Base-by-base conservation (phyloP, 92 coral and sea anemone genomes). In the Hydrozoanthus gracilis region DNA sequence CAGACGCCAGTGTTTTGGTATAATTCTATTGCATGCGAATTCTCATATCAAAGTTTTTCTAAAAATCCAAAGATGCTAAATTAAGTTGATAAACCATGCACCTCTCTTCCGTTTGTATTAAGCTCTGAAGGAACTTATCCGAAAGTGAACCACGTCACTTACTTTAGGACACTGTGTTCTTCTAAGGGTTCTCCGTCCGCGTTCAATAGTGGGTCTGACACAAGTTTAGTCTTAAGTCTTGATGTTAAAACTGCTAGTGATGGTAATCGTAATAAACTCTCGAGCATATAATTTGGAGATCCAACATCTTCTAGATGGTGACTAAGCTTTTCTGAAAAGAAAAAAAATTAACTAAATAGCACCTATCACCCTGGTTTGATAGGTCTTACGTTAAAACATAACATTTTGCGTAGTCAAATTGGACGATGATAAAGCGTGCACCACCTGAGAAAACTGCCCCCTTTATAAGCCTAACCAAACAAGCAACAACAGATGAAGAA, bases 151-250 rank as follows among this genome's bases (percentile, higher is more conserved):
- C 3, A n/a, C n/a, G 44, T 49, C 54, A 58, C 60, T 27, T 47
- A 80, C 85, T 44, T 80, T n/a, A 80, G 48, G 49, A 50, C 49
- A 64, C 10, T 12, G 47, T 64, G 73, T 80, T 80, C 74, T 12
- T 60, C 49, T 13, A 80, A 49, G 5, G 73, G 49, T 3, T 80
- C 47, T 11, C 85, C 85, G 13, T 80, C 85, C 1, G 61, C 48
- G 51, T 80, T 67, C 8, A 80, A 16, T 14, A 80, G 48, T 11
- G 85, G 85, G 44, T 80, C 85, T 49, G 85, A 48, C 60, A 80
- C 85, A 49, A 80, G 61, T 17, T 80, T 80, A 61, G 85, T 80
- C 0, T 58, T 65, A 35, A 80, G 85, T 80, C 85, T 80, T 80
- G 85, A 80, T 18, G 75, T 47, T 51, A 80, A 65, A 16, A 47